Base-by-base conservation (phyloP, 2,888 invertebrate species). In the Alloscopus bannaensis region DNA sequence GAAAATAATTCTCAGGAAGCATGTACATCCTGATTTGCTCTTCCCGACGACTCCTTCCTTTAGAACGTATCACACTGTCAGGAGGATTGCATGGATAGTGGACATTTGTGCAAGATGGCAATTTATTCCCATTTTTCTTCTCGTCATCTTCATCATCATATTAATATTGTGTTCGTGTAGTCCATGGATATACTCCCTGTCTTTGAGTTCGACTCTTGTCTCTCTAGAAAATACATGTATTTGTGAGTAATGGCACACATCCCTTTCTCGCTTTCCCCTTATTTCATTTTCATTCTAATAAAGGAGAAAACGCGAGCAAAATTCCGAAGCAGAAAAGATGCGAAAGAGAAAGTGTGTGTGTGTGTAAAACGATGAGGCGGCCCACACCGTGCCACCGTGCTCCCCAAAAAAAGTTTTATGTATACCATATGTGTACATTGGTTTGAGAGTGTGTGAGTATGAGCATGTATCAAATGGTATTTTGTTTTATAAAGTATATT, bases 41-140 rank as follows among this genome's bases (percentile, higher is more conserved):
- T 36, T 6, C 36, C 8, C 36, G 36, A 36, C 13, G 36, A 8
- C 36, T 36, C 36, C 36, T 36, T 36, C 36, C 36, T 8, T 13
- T 36, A 13, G 8, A 36, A 36, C 36, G 13, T 36, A 36, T 36
- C 36, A 36, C 13, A 36, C 6, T 13, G 36, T 8, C 13, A 36
- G 36, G 36, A 36, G 36, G 71, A 71, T 71, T 40, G 71, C 71
- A 71, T 71, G 71, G 47, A 40, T 52, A 52, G 52, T 71, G 71
- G 71, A 71, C 71, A 71, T 71, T 71, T 71, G 62, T 71, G 62
- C 71, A 62, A 52, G 47, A 62, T 71, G 71, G 62, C 71, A 71
- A 62, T 71, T 62, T 60, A 71, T 71, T 60, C 62, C 13, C 13
- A 13, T 26, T 24, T 62, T 13, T 16, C 31, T 24, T n/a, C n/a